Base-by-base conservation (phyloP, 2,113 vertebrate genomes). In the Dunckerocampus dactyliophorus region DNA sequence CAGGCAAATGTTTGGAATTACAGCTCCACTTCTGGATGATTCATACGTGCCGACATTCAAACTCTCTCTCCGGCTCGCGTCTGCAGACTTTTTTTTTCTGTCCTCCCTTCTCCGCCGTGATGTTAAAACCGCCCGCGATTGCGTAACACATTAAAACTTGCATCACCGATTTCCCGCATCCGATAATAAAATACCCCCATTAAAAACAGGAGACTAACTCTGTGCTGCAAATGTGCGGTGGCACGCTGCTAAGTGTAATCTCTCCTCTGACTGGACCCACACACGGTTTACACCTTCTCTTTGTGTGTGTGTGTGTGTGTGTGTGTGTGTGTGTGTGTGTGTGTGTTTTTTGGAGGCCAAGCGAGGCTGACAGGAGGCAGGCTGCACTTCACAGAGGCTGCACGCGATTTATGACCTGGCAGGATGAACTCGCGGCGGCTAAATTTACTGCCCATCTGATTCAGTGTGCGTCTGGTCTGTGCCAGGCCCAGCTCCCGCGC, bases 381-480 rank as follows among this genome's bases (percentile, higher is more conserved):
- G 74, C 77, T 56, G 48, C 13, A 80, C 63, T 75, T 77, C 73
- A 68, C 34, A n/a, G 60, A 71, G 76, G 71, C 69, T 11, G 63
- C 82, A 79, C 61, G 71, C 78, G 48, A 84, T 86, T 84, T 82
- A 80, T 69, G 78, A 80, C 64, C 78, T 79, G 75, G 78, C 83
- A 72, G 43, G 53, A 63, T 73, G 71, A 75, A 69, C 71, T 74
- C 65, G 16, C 74, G 60, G 47, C 2, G 46, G 77, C 79, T 81
- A 85, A 48, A 79, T 82, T 76, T 73, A 81, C 74, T 72, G 77
- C 79, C 70, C 71, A 85, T 79, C 77, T 81, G 81, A 76, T 74
- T 72, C 67, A 45, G 58, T 42, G 52, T 28, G 62, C 22, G 59
- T 59, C 47, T 70, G 53, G 57, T 63, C 58, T 15, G 63, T 46